Percentiles rank a stretch among this genome's conserved stretches.
phyloP scores from a whole-genome alignment of 2,888 invertebrate genomes.

The Rhingia campestris region DNA sequence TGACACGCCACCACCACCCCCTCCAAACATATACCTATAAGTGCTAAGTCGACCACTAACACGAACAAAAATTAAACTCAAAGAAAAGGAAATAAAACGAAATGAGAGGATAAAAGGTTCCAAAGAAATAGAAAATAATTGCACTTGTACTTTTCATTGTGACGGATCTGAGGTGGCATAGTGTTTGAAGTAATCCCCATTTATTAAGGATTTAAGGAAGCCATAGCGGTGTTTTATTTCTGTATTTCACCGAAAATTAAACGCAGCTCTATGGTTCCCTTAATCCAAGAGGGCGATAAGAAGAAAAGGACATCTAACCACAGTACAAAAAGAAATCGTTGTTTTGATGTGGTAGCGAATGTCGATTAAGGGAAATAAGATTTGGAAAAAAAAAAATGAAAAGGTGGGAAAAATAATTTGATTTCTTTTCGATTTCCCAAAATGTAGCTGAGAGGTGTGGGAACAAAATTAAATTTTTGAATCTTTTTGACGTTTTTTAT shows the following conservation, averaged over 20 bases:
- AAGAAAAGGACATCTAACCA: background rate
- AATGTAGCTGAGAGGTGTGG: background rate
- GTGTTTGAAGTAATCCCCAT: slow-evolving; percentile 72
- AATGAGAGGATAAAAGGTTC: slow-evolving; percentile 26
- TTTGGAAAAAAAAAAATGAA: slow-evolving; percentile 26
- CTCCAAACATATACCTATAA: slow-evolving; percentile 23
- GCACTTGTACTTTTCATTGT: slow-evolving; percentile 57
- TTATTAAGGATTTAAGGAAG: slow-evolving; percentile 72
- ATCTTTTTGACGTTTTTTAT: too few relatives aligned
- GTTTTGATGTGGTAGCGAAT: slow-evolving; percentile 49
- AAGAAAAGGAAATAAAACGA: slow-evolving; percentile 30
- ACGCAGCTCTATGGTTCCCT: slow-evolving; percentile 57
- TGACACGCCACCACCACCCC: slow-evolving; percentile 48
- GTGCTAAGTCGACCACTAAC: slow-evolving; percentile 12
- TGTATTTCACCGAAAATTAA: slow-evolving; percentile 55
- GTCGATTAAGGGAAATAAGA: slow-evolving; percentile 31
- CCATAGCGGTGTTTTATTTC: slow-evolving; percentile 53
- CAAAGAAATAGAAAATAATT: slow-evolving; percentile 69
- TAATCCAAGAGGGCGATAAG: slow-evolving; percentile 61
- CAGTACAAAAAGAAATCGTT: background rate
- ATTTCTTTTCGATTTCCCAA: slow-evolving; percentile 5
- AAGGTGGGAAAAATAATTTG: slow-evolving; percentile 47
- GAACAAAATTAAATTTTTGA: too few relatives aligned
- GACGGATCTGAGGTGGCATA: slow-evolving; percentile 10
- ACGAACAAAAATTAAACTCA: slow-evolving; percentile 20